Percentiles rank a stretch among this genome's conserved stretches.
These are phyloP conservation scores for Drosophila melanica DNA, from an alignment of 1,140 invertebrate genomes.

Conservation along the genomic window DNA sequence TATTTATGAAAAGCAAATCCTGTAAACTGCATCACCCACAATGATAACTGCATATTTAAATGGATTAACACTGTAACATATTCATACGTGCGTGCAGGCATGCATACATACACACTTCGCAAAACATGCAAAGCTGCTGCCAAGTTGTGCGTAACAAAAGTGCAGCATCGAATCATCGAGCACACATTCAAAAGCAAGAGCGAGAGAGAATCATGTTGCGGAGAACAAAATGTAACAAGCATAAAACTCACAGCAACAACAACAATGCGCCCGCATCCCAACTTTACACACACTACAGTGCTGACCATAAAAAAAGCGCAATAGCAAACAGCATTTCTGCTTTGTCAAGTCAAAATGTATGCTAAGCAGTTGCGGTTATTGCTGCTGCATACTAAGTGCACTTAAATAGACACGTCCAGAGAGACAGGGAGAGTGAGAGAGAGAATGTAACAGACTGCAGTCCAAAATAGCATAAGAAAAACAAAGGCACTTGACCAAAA, in stretches of 20 bases:
- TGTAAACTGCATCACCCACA: too few relatives aligned
- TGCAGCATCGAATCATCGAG: conserved; percentile 52
- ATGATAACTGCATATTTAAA: too few relatives aligned
- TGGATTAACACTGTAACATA: conserved; percentile 33
- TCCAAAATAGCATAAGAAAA: conserved; percentile 32
- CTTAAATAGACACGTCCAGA: conserved; percentile 41
- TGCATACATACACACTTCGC: conserved; percentile 5
- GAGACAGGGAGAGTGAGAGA: conserved; percentile 15
- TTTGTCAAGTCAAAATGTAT: conserved; percentile 54
- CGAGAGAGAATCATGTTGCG: conserved; percentile 20
- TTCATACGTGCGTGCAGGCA: conserved; percentile 11
- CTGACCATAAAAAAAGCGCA: conserved; percentile 65
- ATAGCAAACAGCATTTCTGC: conserved; percentile 32
- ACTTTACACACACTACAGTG: conserved; percentile 51
- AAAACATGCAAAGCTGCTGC: conserved; percentile 46
- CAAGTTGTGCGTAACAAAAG: conserved; percentile 67
- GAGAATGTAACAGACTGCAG: conserved; percentile 26
- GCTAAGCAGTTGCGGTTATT: conserved; percentile 42
- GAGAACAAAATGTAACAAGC: conserved; percentile 47
- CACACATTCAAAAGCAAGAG: conserved; percentile 9
- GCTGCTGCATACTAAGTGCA: conserved; percentile 43
- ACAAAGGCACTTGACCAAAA: conserved; percentile 26
- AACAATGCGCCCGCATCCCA: conserved; percentile 15
- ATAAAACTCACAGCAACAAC: conserved; percentile 25
- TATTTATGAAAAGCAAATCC: too few relatives aligned